Evolutionary conservation across 1,140 invertebrate species (phyloP).

Genomic region (Lasioglossum albipes): DNA sequence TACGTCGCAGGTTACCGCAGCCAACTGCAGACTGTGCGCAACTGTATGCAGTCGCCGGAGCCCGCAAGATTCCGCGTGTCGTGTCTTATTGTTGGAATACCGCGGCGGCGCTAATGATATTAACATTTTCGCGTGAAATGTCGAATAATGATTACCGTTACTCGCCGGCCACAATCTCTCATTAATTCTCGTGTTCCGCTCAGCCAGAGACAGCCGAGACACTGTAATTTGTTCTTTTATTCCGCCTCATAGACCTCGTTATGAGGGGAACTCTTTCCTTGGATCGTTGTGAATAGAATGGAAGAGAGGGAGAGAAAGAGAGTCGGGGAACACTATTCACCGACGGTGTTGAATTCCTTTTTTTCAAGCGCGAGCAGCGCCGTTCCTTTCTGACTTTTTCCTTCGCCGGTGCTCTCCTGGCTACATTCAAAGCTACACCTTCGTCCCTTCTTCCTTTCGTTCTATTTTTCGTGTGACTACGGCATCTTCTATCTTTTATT

Average conservation of each 20-base stretch:
- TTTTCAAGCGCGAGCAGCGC: background rate
- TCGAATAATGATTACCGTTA: background rate
- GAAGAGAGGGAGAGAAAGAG: background rate
- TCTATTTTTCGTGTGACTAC: background rate
- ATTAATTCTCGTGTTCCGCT: constrained; percentile 6
- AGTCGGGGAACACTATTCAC: background rate
- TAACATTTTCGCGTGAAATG: background rate
- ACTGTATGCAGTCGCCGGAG: too few species aligned
- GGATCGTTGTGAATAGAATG: constrained; percentile 6
- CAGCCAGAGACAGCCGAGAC: constrained; percentile 1
- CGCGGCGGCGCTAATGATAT: background rate
- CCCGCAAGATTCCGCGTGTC: background rate
- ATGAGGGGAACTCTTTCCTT: background rate
- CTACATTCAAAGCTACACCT: background rate
- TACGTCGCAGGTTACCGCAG: too few species aligned
- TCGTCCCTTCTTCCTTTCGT: background rate
- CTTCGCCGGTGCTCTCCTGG: background rate
- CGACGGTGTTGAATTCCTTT: constrained; percentile 10
- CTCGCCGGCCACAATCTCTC: constrained; percentile 1
- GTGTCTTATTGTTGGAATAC: background rate
- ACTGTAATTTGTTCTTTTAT: constrained; percentile 4
- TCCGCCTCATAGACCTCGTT: constrained; percentile 17
- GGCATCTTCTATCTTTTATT: background rate
- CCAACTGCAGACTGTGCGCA: too few species aligned
- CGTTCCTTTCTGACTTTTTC: constrained; percentile 13